Evolutionary conservation across 64 coral and sea anemone species (phyloP).

Genomic region (Orbicella faveolata): DNA sequence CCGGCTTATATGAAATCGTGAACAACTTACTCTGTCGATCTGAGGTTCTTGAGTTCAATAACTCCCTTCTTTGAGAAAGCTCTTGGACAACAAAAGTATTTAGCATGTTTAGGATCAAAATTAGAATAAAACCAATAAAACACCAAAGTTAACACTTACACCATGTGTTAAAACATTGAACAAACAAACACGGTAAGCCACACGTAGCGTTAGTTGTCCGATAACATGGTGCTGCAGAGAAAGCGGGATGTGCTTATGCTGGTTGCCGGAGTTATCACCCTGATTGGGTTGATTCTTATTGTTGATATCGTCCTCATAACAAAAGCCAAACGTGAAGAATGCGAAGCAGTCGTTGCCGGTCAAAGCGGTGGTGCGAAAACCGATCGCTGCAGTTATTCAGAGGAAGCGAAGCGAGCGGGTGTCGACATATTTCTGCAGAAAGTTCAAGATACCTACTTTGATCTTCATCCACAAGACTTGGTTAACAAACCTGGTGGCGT

Average conservation of each 20-base stretch:
- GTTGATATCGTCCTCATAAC: slow-evolving; percentile 57
- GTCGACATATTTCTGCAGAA: slow-evolving; percentile 60
- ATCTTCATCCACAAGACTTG: slow-evolving; percentile 41
- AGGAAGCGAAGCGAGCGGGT: slow-evolving; percentile 61
- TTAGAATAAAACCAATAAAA: no score
- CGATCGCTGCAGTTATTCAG: slow-evolving; percentile 52
- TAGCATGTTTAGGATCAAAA: no score
- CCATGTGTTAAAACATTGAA: no score
- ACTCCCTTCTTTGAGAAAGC: no score
- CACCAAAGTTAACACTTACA: no score
- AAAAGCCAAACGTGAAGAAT: slow-evolving; percentile 8
- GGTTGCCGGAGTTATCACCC: neutral
- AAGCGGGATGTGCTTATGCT: neutral
- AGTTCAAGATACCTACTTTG: slow-evolving; percentile 67
- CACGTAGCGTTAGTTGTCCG: neutral
- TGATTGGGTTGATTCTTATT: slow-evolving; percentile 65
- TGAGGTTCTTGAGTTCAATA: no score
- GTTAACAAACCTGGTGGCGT: slow-evolving; percentile 24
- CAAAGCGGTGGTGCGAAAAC: neutral
- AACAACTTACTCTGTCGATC: no score
- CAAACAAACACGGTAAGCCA: no score
- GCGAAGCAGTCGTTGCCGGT: neutral
- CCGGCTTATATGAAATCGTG: no score
- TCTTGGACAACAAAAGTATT: no score
- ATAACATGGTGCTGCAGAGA: neutral